Evolutionary conservation across 64 coral and sea anemone genomes (phyloP), one percentile per base, ranked within the genome.

Genomic region (Montipora foliosa): DNA sequence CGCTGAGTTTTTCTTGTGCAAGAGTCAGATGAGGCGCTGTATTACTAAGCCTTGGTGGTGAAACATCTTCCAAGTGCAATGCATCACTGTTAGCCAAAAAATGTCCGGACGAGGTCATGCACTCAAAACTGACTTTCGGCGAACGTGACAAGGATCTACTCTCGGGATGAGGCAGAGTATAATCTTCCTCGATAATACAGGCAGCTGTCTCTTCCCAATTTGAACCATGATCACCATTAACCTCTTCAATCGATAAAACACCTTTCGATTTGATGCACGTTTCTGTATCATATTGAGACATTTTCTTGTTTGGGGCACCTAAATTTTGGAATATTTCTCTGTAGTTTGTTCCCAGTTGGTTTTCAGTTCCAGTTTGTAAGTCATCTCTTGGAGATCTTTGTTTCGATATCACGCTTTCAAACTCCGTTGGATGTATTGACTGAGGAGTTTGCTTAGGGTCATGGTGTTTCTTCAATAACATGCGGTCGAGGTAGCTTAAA

Each of bases 391-490:
- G 57, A 15, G 60, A 47, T 11, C 6, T 76, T 76, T 29, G 44
- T 84, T 60, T 81, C 37, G 25, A 16, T 29, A 21, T 47, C 11
- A 50, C 59, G 47, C 25, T 55, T 62, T 52, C 25, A 48, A 45
- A n/a, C 88, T 61, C 89, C 74, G 6, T 87, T 80, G 7, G 53
- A 24, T 47, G 72, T 45, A 44, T 77, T 52, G 37, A 19, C 14
- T 13, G 87, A 10, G 25, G 45, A 8, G 5, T 49, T 76, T 14
- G 74, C 4, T 75, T 67, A 47, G 68, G 44, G 57, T 79, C 90
- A 10, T 95, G 95, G 80, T 87, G 89, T 82, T 99, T 96, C 76
- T 99, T 99, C 21, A 96, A 89, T 29, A 92, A 67, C 64, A 99
- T 75, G 75, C 95, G 98, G 85, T 99, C 98, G 45, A 96, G 79